phyloP scores from a whole-genome alignment of 2,113 vertebrate genomes.

The Myotis yumanensis region DNA sequence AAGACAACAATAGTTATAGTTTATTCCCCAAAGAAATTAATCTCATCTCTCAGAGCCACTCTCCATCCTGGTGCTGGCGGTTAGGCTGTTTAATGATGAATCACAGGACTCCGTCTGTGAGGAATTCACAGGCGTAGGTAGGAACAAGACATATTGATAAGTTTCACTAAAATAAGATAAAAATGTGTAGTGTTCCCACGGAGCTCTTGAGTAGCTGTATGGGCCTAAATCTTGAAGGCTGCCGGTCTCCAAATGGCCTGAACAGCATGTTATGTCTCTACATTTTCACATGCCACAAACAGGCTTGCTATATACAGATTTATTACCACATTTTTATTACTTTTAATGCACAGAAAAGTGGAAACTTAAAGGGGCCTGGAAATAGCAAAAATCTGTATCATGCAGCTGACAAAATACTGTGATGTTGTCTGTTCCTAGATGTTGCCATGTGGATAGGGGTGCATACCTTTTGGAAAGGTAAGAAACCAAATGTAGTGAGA shows the following conservation, averaged over 20 bases:
- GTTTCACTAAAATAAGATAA: background rate
- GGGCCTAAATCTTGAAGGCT: background rate
- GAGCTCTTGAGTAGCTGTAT: background rate
- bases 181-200: background rate
- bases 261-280: background rate
- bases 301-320: background rate
- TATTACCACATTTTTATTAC: background rate
- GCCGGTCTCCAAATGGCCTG: background rate
- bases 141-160: background rate
- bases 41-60: background rate
- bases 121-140: background rate
- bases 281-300: background rate
- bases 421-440: background rate
- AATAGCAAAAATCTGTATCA: background rate
- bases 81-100: background rate
- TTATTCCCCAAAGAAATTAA: background rate
- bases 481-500: background rate
- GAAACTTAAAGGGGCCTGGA: background rate
- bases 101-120: background rate
- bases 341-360: background rate
- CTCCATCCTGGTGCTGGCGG: fast-evolving
- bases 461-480: background rate
- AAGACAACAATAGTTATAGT: background rate
- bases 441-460: background rate
- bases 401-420: background rate